Conservation (phyloP, 2,888 invertebrate species). For the Atrina japonica region DNA sequence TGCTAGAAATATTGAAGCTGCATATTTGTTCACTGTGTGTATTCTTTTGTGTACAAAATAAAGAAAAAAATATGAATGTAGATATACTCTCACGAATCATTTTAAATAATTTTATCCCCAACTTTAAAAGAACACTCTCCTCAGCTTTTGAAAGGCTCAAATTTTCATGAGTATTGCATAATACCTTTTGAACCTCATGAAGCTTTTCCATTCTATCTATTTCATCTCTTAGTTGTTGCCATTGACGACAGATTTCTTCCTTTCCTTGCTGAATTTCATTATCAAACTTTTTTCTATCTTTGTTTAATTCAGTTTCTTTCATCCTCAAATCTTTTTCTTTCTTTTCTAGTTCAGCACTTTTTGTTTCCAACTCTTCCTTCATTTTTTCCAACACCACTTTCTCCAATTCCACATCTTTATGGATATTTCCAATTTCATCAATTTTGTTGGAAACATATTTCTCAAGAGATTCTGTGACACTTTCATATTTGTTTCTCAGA, state of each 20-base stretch:
- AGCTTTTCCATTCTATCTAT: slow-evolving; percentile 74
- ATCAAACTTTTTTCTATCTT: slow-evolving; percentile 62
- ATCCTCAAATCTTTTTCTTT: slow-evolving; percentile 63
- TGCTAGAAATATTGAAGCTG: too few species aligned
- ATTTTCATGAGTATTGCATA: neutral
- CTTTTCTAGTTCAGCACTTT: slow-evolving; percentile 53
- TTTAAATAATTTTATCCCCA: too few species aligned
- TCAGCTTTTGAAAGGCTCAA: too few species aligned
- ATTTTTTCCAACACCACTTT: slow-evolving; percentile 57
- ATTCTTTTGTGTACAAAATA: too few species aligned
- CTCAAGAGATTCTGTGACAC: slow-evolving; percentile 67
- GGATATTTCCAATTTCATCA: slow-evolving; percentile 59
- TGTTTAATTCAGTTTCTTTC: slow-evolving; percentile 56
- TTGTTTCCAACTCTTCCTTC: slow-evolving; percentile 56
- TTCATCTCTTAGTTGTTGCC: slow-evolving; percentile 76
- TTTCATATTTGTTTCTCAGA: slow-evolving; percentile 63
- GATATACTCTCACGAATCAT: too few species aligned
- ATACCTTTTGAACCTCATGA: slow-evolving; percentile 73
- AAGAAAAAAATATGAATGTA: too few species aligned
- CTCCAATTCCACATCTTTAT: slow-evolving; percentile 54
- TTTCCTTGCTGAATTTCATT: slow-evolving; percentile 68
- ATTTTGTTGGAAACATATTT: slow-evolving; percentile 65
- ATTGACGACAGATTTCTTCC: slow-evolving; percentile 73
- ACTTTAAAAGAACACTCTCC: too few species aligned
- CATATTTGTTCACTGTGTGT: too few species aligned